Evolutionary conservation across 2,888 invertebrate species (phyloP).

Genomic region (Lasioglossum malachurum): DNA sequence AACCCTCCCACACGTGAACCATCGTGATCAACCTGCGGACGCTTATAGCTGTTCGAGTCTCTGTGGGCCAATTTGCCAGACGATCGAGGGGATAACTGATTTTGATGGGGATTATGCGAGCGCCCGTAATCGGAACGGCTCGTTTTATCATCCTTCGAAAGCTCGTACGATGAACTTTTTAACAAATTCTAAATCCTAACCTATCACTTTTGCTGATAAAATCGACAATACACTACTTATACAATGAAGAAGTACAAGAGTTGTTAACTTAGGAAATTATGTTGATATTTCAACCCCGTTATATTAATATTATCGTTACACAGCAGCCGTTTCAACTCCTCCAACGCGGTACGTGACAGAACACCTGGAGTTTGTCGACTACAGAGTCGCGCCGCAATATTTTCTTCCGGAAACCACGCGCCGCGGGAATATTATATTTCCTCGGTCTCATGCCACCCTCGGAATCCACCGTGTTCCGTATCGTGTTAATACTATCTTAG

Average conservation of each 20-base stretch:
- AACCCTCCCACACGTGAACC: not conserved
- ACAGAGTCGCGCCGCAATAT: not conserved
- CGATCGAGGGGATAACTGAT: not conserved
- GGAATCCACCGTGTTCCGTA: constrained; percentile 6
- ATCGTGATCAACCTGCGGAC: not conserved
- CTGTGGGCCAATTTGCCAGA: not conserved
- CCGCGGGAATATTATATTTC: constrained; percentile 14
- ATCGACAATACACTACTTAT: no score
- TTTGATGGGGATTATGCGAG: not conserved
- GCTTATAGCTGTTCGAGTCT: not conserved
- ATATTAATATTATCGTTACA: not conserved
- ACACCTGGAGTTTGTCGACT: not conserved
- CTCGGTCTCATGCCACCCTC: not conserved
- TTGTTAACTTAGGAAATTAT: no score
- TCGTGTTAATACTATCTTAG: constrained; percentile 38
- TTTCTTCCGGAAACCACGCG: not conserved
- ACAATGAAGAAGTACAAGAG: no score
- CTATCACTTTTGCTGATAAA: no score
- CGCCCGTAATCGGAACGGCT: no score
- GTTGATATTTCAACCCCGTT: no score
- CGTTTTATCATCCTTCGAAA: no score
- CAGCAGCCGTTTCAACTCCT: not conserved
- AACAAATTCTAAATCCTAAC: no score
- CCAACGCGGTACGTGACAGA: not conserved
- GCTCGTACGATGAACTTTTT: no score